Conservation (phyloP, 1,140 invertebrate genomes). For the Ladona fulva region DNA sequence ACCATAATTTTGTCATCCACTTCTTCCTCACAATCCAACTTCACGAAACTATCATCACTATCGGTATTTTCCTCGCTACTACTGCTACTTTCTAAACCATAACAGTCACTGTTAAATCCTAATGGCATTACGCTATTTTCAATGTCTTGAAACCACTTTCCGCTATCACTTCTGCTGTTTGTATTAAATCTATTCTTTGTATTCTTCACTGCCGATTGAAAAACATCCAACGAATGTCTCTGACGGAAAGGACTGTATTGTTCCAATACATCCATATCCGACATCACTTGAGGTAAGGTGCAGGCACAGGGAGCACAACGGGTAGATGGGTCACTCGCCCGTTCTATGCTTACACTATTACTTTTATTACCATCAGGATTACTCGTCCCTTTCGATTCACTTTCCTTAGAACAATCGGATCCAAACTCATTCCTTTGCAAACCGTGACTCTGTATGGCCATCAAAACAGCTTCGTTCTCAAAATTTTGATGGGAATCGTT, state of each 20-base stretch:
- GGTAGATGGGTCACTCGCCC: slow-evolving; percentile 24
- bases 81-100: not conserved
- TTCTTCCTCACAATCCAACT: slow-evolving; percentile 20
- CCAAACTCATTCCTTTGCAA: slow-evolving; percentile 33
- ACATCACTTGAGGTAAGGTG: slow-evolving; percentile 22
- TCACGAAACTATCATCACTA: slow-evolving; percentile 19
- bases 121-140: not conserved
- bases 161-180: not conserved
- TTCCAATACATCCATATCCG: slow-evolving; percentile 19
- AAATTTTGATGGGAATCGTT: slow-evolving; percentile 43
- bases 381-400: not conserved
- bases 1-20: slow-evolving; percentile 29
- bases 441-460: slow-evolving; percentile 53
- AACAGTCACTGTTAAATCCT: not conserved
- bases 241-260: not conserved
- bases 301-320: slow-evolving; percentile 12
- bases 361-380: slow-evolving; percentile 21
- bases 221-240: not conserved
- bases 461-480: slow-evolving; percentile 54
- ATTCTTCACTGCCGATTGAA: not conserved
- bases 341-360: slow-evolving; percentile 20
- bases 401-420: slow-evolving; percentile 17
- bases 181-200: not conserved
- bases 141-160: not conserved
- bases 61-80: slow-evolving; percentile 21